Percentiles rank a stretch among this genome's conserved stretches.
These are phyloP conservation scores for Trochalopteron elliotii DNA, from an alignment of 2,113 vertebrate genomes.

Conservation along the genomic window DNA sequence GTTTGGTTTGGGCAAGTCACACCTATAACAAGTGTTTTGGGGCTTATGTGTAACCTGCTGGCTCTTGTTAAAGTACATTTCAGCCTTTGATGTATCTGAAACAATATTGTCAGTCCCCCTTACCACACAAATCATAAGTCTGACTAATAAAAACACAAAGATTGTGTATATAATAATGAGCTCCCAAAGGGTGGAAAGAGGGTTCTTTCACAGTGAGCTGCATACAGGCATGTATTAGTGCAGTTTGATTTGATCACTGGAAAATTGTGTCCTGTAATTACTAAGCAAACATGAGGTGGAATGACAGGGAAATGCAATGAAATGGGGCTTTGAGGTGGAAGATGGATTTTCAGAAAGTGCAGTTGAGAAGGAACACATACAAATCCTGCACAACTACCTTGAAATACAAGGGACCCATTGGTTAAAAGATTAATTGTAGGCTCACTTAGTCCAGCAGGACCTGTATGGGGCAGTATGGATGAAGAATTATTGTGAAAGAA, in stretches of 20 bases:
- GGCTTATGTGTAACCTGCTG: slow-evolving; percentile 52
- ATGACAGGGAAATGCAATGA: slow-evolving; percentile 46
- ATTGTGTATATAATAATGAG: slow-evolving; percentile 61
- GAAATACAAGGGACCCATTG: not conserved
- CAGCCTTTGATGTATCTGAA: slow-evolving; percentile 58
- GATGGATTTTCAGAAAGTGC: slow-evolving; percentile 25
- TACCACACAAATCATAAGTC: slow-evolving; percentile 55
- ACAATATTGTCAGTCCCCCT: slow-evolving; percentile 46
- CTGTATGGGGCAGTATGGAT: slow-evolving; percentile 42
- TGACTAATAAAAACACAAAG: slow-evolving; percentile 59
- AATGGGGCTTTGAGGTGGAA: slow-evolving; percentile 43
- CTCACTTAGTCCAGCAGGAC: not conserved
- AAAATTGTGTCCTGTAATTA: slow-evolving; percentile 63
- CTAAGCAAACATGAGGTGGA: slow-evolving; percentile 29
- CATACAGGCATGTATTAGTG: slow-evolving; percentile 31
- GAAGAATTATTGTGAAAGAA: not conserved
- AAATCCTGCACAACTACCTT: not conserved
- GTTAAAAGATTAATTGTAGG: not conserved
- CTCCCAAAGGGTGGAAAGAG: slow-evolving; percentile 45
- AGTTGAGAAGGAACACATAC: not conserved
- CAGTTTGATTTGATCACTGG: slow-evolving; percentile 57
- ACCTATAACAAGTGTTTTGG: slow-evolving; percentile 60
- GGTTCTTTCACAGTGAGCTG: slow-evolving; percentile 32
- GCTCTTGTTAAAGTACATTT: slow-evolving; percentile 56
- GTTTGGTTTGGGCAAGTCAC: slow-evolving; percentile 38